phyloP scores from a whole-genome alignment of 2,113 vertebrate species.

The Tinamus guttatus region DNA sequence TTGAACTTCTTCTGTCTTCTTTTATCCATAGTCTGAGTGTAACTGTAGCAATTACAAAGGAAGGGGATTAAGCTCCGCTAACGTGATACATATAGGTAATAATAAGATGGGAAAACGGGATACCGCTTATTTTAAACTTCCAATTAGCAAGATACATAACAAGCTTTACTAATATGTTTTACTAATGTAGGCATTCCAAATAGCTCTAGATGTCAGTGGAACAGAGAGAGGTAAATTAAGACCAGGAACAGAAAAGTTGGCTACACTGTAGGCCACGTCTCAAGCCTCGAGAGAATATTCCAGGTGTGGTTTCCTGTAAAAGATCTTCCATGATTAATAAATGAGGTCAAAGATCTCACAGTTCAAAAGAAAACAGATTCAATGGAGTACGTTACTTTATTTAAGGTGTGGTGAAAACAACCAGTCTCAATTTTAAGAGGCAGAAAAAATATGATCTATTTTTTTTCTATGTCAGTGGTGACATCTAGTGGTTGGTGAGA shows the following conservation, averaged over 20 bases:
- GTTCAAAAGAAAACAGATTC: background rate
- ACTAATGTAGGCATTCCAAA: background rate
- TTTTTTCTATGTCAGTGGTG: background rate
- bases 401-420: background rate
- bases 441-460: rapidly evolving
- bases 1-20: background rate
- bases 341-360: background rate
- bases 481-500: background rate
- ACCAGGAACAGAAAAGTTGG: background rate
- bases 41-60: background rate
- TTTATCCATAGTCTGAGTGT: background rate
- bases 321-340: background rate
- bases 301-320: background rate
- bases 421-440: rapidly evolving
- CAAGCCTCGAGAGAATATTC: background rate
- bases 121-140: background rate
- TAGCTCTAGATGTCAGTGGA: background rate
- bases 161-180: background rate
- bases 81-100: background rate
- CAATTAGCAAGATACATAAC: background rate
- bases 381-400: background rate
- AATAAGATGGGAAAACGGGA: background rate
- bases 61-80: background rate
- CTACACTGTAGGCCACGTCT: background rate
- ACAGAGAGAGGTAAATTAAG: background rate